These are phyloP conservation scores for Nasonia oneida DNA, from an alignment of 2,888 invertebrate genomes.

Conservation along the genomic window DNA sequence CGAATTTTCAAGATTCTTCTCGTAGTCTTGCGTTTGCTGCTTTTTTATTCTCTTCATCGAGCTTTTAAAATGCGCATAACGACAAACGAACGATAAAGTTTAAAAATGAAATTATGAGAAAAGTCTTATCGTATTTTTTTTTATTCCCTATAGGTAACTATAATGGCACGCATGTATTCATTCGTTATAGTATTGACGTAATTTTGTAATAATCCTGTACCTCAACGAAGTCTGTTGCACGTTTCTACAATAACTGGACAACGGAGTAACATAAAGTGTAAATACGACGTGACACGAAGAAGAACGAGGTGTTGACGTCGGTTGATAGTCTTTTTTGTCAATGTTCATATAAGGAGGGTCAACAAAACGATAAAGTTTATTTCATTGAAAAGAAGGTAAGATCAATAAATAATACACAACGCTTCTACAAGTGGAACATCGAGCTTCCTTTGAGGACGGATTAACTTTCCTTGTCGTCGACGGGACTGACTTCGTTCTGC, in stretches of 20 bases:
- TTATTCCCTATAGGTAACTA: background rate
- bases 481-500: constrained; percentile 81
- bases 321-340: background rate
- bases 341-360: background rate
- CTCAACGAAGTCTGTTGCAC: too few relatives aligned
- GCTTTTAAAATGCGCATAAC: background rate
- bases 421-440: constrained; percentile 27
- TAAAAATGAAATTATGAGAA: background rate
- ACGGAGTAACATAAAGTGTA: too few relatives aligned
- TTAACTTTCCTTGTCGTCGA: constrained; percentile 78
- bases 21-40: background rate
- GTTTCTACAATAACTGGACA: too few relatives aligned
- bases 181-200: background rate
- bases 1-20: constrained; percentile 43
- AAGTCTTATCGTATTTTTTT: background rate
- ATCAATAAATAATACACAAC: background rate
- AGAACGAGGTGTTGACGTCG: background rate
- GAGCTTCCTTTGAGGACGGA: constrained; percentile 65
- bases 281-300: too few relatives aligned
- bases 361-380: background rate
- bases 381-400: background rate
- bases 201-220: background rate
- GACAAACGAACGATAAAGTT: background rate
- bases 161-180: constrained; percentile 5
- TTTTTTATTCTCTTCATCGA: background rate